These are phyloP conservation scores for Mimachlamys varia DNA, from an alignment of 2,888 invertebrate genomes.

Conservation along the genomic window DNA sequence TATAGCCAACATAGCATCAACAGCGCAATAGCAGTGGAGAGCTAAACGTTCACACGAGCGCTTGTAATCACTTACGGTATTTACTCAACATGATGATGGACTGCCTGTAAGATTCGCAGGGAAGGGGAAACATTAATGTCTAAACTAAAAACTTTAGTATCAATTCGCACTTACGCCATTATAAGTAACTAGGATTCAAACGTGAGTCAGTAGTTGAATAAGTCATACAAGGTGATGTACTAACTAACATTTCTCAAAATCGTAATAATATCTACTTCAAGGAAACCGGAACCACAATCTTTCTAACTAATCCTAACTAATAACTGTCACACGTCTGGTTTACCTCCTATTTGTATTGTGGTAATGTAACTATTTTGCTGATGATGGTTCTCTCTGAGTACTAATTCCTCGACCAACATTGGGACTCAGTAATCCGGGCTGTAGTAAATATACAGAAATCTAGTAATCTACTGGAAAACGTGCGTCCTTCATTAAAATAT, in stretches of 20 bases:
- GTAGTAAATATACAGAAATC: slow-evolving; percentile 13
- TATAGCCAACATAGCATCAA: not conserved
- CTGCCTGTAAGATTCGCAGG: not conserved
- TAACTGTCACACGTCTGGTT: not conserved
- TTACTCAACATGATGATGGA: not conserved
- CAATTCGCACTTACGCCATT: not conserved
- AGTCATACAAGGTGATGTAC: not conserved
- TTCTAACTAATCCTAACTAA: not conserved
- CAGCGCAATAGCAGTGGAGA: not conserved
- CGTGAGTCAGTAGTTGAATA: not conserved
- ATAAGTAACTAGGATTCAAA: slow-evolving; percentile 2
- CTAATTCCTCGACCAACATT: slow-evolving; percentile 26
- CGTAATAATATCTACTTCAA: not conserved
- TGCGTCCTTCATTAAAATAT: not conserved
- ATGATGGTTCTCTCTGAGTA: slow-evolving; percentile 15
- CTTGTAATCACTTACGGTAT: not conserved
- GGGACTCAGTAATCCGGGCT: not conserved
- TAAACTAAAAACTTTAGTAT: slow-evolving; percentile 1
- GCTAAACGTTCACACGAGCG: not conserved
- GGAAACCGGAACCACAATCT: not conserved
- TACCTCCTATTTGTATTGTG: slow-evolving; percentile 23
- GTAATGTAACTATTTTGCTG: not conserved
- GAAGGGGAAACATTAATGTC: not conserved
- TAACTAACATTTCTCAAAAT: not conserved
- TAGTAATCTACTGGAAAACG: not conserved